These are phyloP conservation scores for Liodrosophila aerea DNA, from an alignment of 2,888 invertebrate species.

Conservation along the genomic window DNA sequence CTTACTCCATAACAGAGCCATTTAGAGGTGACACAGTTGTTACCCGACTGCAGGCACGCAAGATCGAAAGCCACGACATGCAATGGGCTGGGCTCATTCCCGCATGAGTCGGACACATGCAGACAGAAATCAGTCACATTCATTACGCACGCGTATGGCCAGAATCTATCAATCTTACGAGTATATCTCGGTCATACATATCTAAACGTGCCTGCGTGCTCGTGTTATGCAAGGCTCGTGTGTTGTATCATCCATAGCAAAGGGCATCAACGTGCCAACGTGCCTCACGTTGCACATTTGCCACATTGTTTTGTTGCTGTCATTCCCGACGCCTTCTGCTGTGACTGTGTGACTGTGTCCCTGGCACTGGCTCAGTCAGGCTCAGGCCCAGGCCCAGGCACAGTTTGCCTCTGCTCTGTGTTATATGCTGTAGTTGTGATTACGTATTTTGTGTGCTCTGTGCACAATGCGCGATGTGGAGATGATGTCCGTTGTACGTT, in stretches of 20 bases:
- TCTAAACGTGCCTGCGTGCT: too few relatives aligned
- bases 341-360: neutral
- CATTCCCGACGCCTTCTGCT: conserved; percentile 41
- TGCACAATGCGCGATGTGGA: conserved; percentile 34
- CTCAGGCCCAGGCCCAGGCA: neutral
- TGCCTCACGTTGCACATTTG: conserved; percentile 63
- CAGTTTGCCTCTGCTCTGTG: neutral
- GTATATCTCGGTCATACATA: too few relatives aligned
- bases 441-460: conserved; percentile 47
- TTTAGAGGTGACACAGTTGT: neutral
- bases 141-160: too few relatives aligned
- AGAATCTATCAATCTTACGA: too few relatives aligned
- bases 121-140: too few relatives aligned
- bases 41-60: too few relatives aligned
- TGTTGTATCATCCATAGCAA: neutral
- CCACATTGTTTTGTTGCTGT: conserved; percentile 67
- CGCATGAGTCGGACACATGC: too few relatives aligned
- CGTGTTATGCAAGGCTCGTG: conserved; percentile 10
- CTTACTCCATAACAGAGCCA: conserved; percentile 3
- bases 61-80: too few relatives aligned
- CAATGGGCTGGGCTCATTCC: too few relatives aligned
- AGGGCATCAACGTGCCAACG: conserved; percentile 31
- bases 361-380: neutral
- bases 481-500: conserved; percentile 28
- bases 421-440: conserved; percentile 42